Evolutionary conservation across 2,113 vertebrate genomes (phyloP).

Genomic region (Megaleporinus macrocephalus): DNA sequence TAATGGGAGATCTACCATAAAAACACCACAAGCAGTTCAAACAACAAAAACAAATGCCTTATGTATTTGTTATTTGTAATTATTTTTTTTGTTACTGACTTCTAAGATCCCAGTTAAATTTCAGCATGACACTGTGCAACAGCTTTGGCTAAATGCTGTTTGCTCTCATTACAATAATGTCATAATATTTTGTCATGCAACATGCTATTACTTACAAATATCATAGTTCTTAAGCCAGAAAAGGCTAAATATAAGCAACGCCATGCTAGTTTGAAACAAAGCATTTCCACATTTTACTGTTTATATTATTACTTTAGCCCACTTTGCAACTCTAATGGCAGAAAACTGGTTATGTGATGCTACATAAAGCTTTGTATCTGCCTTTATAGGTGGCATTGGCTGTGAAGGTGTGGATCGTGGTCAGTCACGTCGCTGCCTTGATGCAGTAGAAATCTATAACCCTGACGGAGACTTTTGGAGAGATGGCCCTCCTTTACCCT

Average conservation of each 20-base stretch:
- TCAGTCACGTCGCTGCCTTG: slow-evolving; percentile 91
- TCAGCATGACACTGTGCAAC: neutral
- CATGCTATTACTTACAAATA: neutral
- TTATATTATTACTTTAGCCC: no score
- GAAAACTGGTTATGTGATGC: neutral
- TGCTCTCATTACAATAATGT: neutral
- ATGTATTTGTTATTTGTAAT: no score
- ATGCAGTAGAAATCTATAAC: slow-evolving; percentile 93
- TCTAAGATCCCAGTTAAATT: neutral
- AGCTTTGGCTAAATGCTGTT: neutral
- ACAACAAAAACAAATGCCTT: neutral
- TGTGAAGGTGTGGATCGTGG: slow-evolving; percentile 88
- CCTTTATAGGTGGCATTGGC: slow-evolving; percentile 89
- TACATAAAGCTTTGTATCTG: slow-evolving; percentile 35
- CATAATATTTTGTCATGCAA: neutral
- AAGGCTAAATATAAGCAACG: neutral
- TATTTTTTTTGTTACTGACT: neutral
- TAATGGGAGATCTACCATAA: neutral
- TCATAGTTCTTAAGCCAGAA: neutral
- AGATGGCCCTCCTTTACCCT: slow-evolving; percentile 87
- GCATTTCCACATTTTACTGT: no score
- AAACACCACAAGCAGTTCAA: neutral
- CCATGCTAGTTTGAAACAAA: no score
- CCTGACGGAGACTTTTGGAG: slow-evolving; percentile 91
- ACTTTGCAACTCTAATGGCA: neutral